phyloP scores from a whole-genome alignment of 2,888 invertebrate species.

The Nephrotoma guestfalica region DNA sequence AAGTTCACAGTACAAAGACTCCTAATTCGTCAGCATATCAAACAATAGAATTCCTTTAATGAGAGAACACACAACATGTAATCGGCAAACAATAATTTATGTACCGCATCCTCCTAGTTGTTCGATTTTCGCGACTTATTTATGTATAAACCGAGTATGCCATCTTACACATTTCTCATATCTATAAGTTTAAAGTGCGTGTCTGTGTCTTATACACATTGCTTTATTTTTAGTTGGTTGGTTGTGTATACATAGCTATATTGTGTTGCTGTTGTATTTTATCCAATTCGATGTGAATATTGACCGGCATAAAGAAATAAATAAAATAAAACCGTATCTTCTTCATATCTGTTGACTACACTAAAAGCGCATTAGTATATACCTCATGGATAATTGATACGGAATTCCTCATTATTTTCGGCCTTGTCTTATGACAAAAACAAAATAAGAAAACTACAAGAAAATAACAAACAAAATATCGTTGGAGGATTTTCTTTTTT shows the following conservation, averaged over 20 bases:
- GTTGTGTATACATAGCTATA: too few relatives aligned
- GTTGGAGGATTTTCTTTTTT: background rate
- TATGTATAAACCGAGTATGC: background rate
- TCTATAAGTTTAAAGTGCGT: background rate
- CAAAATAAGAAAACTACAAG: background rate
- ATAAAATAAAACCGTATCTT: constrained; percentile 10
- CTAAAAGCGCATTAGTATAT: constrained; percentile 35
- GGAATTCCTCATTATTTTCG: constrained; percentile 6
- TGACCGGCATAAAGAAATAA: background rate
- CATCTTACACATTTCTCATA: constrained; percentile 1
- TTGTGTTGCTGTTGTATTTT: background rate
- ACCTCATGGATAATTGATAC: constrained; percentile 1
- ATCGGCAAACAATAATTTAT: background rate
- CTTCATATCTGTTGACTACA: constrained; percentile 32
- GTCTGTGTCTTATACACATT: background rate
- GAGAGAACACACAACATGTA: background rate
- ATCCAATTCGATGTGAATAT: background rate
- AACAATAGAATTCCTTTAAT: background rate
- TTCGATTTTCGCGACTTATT: background rate
- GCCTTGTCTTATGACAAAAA: constrained; percentile 6
- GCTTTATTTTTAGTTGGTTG: background rate
- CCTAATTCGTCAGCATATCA: background rate
- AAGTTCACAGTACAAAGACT: background rate
- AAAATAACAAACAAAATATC: constrained; percentile 1
- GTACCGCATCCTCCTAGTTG: background rate